phyloP scores from a whole-genome alignment of 53 echinoderm and acorn worm species.

The Paelopatides confundens region DNA sequence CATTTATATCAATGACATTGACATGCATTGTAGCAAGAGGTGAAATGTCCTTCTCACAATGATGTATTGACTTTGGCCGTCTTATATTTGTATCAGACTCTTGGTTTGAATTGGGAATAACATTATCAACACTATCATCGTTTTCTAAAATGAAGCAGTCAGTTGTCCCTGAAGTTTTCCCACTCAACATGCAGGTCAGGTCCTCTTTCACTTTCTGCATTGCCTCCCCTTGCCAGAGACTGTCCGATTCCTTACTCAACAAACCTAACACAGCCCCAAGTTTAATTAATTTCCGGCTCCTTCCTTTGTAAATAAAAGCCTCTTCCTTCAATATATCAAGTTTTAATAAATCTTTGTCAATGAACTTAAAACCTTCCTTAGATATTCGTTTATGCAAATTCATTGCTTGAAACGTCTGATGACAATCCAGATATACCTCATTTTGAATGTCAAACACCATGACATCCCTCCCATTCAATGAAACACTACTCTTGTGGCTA shows the following conservation, averaged over 20 bases:
- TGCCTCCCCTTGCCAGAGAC: not conserved
- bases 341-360: not conserved
- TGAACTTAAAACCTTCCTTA: not conserved
- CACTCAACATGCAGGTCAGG: no score
- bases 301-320: not conserved
- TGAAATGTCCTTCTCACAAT: no score
- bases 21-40: not conserved
- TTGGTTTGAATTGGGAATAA: no score
- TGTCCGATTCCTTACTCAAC: not conserved
- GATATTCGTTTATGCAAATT: not conserved
- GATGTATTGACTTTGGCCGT: no score
- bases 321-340: not conserved
- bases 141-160: no score
- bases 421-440: not conserved
- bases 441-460: not conserved
- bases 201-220: not conserved
- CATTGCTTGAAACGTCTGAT: not conserved
- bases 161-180: no score
- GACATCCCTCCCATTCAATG: conserved; percentile 14
- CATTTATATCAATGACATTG: not conserved
- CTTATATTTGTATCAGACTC: no score
- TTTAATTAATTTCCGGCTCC: not conserved
- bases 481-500: not conserved
- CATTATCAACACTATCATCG: no score
- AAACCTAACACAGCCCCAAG: not conserved